Percentiles rank a stretch among this genome's conserved stretches.
phyloP scores from a whole-genome alignment of 2,113 vertebrate genomes.

The Aspiorhynchus laticeps region DNA sequence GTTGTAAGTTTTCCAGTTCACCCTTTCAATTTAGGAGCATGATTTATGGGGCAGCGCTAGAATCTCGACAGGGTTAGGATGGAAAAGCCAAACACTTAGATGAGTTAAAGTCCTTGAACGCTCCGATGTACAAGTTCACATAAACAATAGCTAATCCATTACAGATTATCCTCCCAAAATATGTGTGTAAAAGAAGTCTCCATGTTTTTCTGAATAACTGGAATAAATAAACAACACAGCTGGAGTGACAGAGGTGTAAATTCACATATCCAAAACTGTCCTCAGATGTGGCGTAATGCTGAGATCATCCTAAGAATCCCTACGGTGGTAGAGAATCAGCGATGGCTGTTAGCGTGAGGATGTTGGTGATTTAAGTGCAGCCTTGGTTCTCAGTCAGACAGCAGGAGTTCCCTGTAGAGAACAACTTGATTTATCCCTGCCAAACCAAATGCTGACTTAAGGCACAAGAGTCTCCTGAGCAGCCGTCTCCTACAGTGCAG shows the following conservation, averaged over 20 bases:
- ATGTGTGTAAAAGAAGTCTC: slow-evolving; percentile 26
- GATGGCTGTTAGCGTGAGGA: slow-evolving; percentile 16
- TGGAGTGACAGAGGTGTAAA: slow-evolving; percentile 9
- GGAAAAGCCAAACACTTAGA: slow-evolving; percentile 22
- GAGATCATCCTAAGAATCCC: slow-evolving; percentile 5
- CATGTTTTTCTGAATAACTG: neutral
- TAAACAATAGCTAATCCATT: slow-evolving; percentile 47
- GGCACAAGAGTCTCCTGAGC: slow-evolving; percentile 31
- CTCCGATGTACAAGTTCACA: slow-evolving; percentile 31
- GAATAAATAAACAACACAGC: slow-evolving; percentile 47
- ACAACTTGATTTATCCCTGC: slow-evolving; percentile 37
- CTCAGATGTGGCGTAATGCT: neutral
- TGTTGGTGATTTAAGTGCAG: slow-evolving; percentile 37
- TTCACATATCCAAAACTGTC: slow-evolving; percentile 32
- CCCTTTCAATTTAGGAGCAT: slow-evolving; percentile 25
- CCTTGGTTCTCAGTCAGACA: slow-evolving; percentile 39
- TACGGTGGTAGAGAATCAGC: slow-evolving; percentile 24
- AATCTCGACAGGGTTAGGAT: slow-evolving; percentile 14
- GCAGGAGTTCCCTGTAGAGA: slow-evolving; percentile 38
- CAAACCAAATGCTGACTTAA: slow-evolving; percentile 21
- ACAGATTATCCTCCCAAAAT: slow-evolving; percentile 41
- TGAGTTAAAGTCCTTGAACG: slow-evolving; percentile 38
- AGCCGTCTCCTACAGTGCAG: neutral
- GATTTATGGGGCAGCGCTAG: slow-evolving; percentile 37
- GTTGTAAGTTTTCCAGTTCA: slow-evolving; percentile 33